Base-by-base conservation (phyloP, 2,888 invertebrate genomes). In the Globia sparganii region DNA sequence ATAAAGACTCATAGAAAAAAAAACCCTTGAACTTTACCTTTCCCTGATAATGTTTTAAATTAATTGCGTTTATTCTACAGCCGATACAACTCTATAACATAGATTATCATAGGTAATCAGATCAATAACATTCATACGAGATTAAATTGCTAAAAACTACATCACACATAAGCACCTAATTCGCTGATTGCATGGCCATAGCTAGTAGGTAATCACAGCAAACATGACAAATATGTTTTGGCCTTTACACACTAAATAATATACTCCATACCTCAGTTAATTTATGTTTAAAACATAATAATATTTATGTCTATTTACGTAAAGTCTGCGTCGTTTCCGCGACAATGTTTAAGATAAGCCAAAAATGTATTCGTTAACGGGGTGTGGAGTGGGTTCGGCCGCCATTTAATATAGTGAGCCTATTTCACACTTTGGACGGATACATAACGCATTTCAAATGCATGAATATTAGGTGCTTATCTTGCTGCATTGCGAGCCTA, bases 251-350 rank as follows among this genome's bases (percentile, higher is more conserved):
- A 83, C 64, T 58, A 83, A 77, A 83, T 80, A 80, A 77, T 83
- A 77, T 58, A 75, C 59, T 40, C 85, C 85, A 13, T 81, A 37
- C 53, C 69, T 25, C 79, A 87, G 86, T 91, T 77, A 89, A 92
- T 92, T 92, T 92, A 92, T 91, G 92, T 91, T 91, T 84, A 86
- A 90, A 91, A 91, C 87, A 84, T 86, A 89, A 84, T 86, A 89
- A 90, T 92, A 92, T 92, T 92, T 91, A 91, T 89, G 91, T 92
- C 88, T 92, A 91, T 92, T 93, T 92, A 91, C 91, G 90, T 91
- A 91, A 91, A 90, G 89, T 90, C 90, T 91, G 89, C 83, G 89
- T 89, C 90, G 86, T 93, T 93, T 93, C 93, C 93, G 93, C 90
- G 91, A 92, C 93, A 91, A 91, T 90, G 89, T 91, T 90, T 85